Conservation (phyloP, 1,140 invertebrate genomes). For the Drosophila bocqueti region DNA sequence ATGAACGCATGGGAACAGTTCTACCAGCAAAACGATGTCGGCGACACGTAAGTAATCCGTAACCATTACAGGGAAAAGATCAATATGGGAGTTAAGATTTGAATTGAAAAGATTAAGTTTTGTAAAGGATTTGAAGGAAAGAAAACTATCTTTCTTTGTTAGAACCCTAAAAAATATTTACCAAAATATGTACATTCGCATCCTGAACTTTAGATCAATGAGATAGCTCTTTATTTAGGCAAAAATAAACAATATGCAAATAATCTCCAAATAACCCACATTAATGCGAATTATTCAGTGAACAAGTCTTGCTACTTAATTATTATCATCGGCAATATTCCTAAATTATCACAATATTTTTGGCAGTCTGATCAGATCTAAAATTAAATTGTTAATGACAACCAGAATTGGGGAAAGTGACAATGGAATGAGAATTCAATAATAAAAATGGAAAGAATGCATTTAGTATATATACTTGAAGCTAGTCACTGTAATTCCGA, state of each 20-base stretch:
- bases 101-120: neutral
- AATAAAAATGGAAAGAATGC: neutral
- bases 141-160: neutral
- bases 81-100: neutral
- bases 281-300: constrained; percentile 5
- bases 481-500: constrained; percentile 8
- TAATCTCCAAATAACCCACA: constrained; percentile 17
- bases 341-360: constrained; percentile 7
- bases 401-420: neutral
- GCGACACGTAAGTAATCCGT: constrained; percentile 87
- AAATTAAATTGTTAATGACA: constrained; percentile 13
- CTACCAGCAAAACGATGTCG: constrained; percentile 89
- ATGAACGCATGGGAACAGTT: constrained; percentile 86
- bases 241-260: neutral
- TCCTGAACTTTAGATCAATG: neutral
- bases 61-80: neutral
- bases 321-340: constrained; percentile 4
- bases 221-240: constrained; percentile 1
- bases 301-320: constrained; percentile 32
- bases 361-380: constrained; percentile 3
- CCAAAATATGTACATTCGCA: too few species aligned
- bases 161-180: neutral
- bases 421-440: neutral
- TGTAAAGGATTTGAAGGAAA: neutral
- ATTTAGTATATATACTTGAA: neutral